Base-by-base conservation (phyloP, 1,140 invertebrate species). In the Drosophila watanabei region DNA sequence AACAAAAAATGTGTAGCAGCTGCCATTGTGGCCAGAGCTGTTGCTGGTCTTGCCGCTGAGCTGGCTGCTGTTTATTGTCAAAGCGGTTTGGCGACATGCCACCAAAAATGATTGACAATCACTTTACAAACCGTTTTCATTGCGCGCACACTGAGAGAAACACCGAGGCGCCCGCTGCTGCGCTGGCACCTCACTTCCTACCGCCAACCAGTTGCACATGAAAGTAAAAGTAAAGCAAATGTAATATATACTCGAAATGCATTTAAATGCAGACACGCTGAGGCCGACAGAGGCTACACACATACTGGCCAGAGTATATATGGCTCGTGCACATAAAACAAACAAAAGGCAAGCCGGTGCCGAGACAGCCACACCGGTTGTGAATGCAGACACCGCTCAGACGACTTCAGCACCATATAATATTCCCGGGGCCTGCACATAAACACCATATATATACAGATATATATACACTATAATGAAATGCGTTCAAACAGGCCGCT, bases 41-140 rank as follows among this genome's bases (percentile, higher is more conserved):
- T 13, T 35, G 30, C 4, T 54, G 18, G 28, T 75, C 46, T 24
- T 78, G 72, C 43, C 51, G 59, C 24, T 32, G 56, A 13, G 58
- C 43, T 14, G 45, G 49, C 37, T 75, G 52, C 70, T 59, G 45
- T 73, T 64, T 86, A 86, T 87, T 87, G 83, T 88, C 76, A 87
- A 84, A 79, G 81, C 75, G 75, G 85, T 86, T 90, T 82, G 68
- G 79, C 85, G 85, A 86, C 86, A 90, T 89, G 86, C 86, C 86
- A 89, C 82, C 75, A 86, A 89, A 89, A 89, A 89, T 89, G 86
- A 89, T 89, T 89, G 85, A 89, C 85, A 89, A 89, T 89, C 85
- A 89, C 85, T 89, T 89, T 89, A 86, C 76, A 89, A 89, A 90
- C 85, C 59, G 88, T 89, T 88, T 88, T 76, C 62, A 79, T 72